These are phyloP conservation scores for Coracias cyanogaster DNA, from an alignment of 2,797 vertebrate species.

Conservation along the genomic window DNA sequence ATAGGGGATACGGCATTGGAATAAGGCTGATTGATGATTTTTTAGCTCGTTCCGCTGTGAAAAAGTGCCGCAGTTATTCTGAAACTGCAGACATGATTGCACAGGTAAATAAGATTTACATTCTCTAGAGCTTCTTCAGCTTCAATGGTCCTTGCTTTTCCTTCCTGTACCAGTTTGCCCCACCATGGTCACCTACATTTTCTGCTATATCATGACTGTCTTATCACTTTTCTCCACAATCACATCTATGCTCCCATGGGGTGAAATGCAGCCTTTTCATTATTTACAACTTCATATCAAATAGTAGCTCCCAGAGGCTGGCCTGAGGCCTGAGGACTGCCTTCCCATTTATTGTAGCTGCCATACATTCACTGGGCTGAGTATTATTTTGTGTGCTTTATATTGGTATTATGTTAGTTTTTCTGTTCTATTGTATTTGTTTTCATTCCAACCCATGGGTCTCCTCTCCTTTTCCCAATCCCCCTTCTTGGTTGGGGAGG, in stretches of 20 bases:
- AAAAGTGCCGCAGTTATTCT: constrained; percentile 81
- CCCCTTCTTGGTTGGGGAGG: background rate
- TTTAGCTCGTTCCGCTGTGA: constrained; percentile 80
- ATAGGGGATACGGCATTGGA: constrained; percentile 82
- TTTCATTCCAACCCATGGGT: background rate
- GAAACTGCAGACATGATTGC: constrained; percentile 83
- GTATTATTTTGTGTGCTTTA: background rate
- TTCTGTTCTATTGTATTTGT: background rate
- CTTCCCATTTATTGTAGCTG: background rate
- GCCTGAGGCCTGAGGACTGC: background rate
- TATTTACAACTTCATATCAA: background rate
- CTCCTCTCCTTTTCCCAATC: background rate
- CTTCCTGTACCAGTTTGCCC: background rate
- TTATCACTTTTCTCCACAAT: background rate
- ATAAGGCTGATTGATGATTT: constrained; percentile 83
- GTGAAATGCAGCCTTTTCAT: background rate
- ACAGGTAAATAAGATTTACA: constrained; percentile 75
- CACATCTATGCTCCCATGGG: background rate
- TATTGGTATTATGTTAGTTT: background rate
- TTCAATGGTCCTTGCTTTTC: background rate
- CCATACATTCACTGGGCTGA: background rate
- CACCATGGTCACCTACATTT: background rate
- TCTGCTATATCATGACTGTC: background rate
- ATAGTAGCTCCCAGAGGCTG: background rate
- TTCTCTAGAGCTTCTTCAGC: background rate